Base-by-base conservation (phyloP, 2,113 vertebrate genomes). In the Melanostigma gelatinosum region DNA sequence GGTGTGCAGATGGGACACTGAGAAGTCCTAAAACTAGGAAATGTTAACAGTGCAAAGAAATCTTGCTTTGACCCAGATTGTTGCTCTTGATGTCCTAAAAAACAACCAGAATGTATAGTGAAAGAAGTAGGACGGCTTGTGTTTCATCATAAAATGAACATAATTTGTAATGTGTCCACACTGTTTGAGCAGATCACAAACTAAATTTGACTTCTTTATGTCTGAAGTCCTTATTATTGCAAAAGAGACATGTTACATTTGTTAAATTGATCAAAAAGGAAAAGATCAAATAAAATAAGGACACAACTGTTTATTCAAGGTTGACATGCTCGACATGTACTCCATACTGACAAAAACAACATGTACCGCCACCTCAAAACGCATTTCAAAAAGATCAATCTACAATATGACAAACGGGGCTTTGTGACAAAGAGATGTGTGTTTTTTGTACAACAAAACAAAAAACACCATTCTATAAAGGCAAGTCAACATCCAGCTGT, bases 11-110 rank as follows among this genome's bases (percentile, higher is more conserved):
- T 1, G 1, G 32, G 54, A 40, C 38, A 48, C 11, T 22, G 8
- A 68, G 40, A 63, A 3, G 20, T 57, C 48, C 69, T 24, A 52
- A 74, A 52, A 66, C 29, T 7, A 61, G 1, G 44, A 46, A 70
- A 62, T 54, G 69, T 18, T 8, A 58, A 72, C 10, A 13, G 29
- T 46, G 54, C 34, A 38, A 44, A 55, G 1, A 46, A 60, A 63
- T 54, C 12, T 62, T 66, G 32, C 50, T 72, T 57, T 85, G 69
- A 65, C 78, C 66, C 73, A 82, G 18, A 82, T 88, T 65, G 69
- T 75, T 54, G 55, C n/a, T 72, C 55, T 10, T n/a, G 6, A 71
- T 42, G 34, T 72, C 66, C 40, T 12, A 29, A 32, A 52, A 86
- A 66, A 24, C 40, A 15, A 63, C 24, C 4, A 54, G 15, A 46